Evolutionary conservation across 2,888 invertebrate genomes (phyloP).

Genomic region (Harmothoe impar): DNA sequence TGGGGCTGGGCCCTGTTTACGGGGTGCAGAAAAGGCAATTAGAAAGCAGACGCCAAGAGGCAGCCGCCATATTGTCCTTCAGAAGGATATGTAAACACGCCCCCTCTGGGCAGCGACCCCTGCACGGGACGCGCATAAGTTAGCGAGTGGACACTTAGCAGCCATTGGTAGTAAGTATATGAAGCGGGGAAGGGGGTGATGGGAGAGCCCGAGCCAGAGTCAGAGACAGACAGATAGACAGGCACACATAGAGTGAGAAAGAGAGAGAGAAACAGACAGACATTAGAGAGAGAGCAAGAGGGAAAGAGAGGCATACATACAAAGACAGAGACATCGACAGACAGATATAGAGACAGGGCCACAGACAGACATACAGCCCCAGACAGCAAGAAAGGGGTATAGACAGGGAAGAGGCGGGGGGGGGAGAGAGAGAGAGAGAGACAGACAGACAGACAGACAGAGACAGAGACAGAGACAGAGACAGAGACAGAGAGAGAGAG

Average conservation of each 20-base stretch:
- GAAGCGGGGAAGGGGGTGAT: no score
- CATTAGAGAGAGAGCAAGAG: background rate
- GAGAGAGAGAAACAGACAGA: background rate
- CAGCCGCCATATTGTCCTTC: background rate
- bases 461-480: background rate
- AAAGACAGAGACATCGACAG: background rate
- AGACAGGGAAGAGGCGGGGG: no score
- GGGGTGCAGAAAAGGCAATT: constrained; percentile 43
- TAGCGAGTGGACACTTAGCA: no score
- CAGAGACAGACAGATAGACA: no score
- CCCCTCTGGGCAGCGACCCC: background rate
- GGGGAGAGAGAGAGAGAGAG: no score
- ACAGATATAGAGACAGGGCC: constrained; percentile 9
- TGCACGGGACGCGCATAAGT: background rate
- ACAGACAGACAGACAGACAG: no score
- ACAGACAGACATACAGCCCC: no score
- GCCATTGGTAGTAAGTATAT: no score
- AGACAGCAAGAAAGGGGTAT: no score
- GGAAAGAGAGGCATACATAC: background rate
- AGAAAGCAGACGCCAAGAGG: constrained; percentile 8
- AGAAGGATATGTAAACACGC: background rate
- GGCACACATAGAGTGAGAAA: background rate
- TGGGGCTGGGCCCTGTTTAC: background rate
- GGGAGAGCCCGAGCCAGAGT: no score
- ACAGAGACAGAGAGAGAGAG: background rate